Base-by-base conservation (phyloP, 2,888 invertebrate genomes). In the Drosophila recens region DNA sequence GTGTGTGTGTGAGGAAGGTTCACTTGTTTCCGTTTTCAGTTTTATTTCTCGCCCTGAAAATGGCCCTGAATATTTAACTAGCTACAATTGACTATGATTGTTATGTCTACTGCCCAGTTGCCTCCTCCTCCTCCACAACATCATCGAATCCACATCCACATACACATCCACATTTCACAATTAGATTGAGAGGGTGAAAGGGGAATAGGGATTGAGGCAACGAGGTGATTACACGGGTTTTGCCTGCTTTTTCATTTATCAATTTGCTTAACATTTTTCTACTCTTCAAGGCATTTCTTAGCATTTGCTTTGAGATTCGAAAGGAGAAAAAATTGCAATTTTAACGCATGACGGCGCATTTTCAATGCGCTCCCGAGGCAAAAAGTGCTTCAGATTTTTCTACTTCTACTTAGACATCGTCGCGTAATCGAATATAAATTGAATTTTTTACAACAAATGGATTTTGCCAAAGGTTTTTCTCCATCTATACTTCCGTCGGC, bases 371-470 rank as follows among this genome's bases (percentile, higher is more conserved):
- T 83, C 52, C 73, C 49, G 59, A 64, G 73, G 73, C 68, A 79
- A 63, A 49, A 48, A 49, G 74, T 68, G 62, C 73, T 67, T 69
- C 51, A 69, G 79, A 77, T 65, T 75, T 65, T 75, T 71, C 62
- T 49, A 67, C 66, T 57, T 69, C 64, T 82, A 86, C 89, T 83
- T 83, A 83, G 83, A 88, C 83, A 82, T 76, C 89, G 80, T 80
- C 87, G 87, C 80, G 84, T 88, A 83, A 83, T 83, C 89, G 83
- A 83, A 83, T 83, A 83, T 83, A 83, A 83, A 83, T 83, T 83
- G 83, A 83, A 88, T 83, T 83, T 83, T 79, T 71, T 64, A 80
- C 83, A 83, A 88, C 71, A 80, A 83, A 83, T 88, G 87, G 83
- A 83, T 86, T 88, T 86, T 73, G 43, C 80, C 76, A 72, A 83